Evolutionary conservation across 2,113 vertebrate genomes (phyloP), one percentile per base, ranked within the genome.

Genomic region (Thamnaconus septentrionalis): DNA sequence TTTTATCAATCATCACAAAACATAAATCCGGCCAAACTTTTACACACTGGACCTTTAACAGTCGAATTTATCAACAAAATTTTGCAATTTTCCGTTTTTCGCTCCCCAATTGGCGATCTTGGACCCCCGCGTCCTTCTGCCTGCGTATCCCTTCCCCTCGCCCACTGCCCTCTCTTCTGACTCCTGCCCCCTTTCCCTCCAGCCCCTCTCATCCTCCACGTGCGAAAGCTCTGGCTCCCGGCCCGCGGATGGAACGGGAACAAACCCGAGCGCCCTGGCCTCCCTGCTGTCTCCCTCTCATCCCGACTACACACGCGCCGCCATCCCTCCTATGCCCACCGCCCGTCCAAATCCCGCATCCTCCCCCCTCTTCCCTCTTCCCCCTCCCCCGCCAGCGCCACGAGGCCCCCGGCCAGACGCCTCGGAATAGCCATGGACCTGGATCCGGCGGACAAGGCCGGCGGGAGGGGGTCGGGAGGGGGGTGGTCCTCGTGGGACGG

Each of bases 271-370:
- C 18, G 41, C 65, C 66, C 66, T 64, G 69, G 75, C 80, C 73
- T 75, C 84, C 88, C 85, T 56, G 78, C 76, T 76, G 77, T 59
- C 82, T 78, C 56, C 62, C 88, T 88, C 86, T 86, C 87, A 88
- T 87, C 88, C 81, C 58, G 3, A 83, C 85, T 84, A 86, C 88
- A 88, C 79, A 89, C 78, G 80, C 50, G 1, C 8, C 75, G 5
- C 50, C 65, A 79, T 78, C 69, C 81, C 78, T 68, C 71, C 82
- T 43, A 66, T 61, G 69, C 64, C 66, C 76, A 31, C 64, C 56
- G 11, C 66, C 66, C 0, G 63, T 79, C 84, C 85, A 86, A 86
- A 74, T 89, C 85, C 80, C 48, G 40, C 43, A 75, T 64, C 83
- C 80, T 82, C 70, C 79, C 80, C 80, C 87, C 83, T 77, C 2